phyloP scores from a whole-genome alignment of 2,797 vertebrate species.

The Malacoctenus gilli region DNA sequence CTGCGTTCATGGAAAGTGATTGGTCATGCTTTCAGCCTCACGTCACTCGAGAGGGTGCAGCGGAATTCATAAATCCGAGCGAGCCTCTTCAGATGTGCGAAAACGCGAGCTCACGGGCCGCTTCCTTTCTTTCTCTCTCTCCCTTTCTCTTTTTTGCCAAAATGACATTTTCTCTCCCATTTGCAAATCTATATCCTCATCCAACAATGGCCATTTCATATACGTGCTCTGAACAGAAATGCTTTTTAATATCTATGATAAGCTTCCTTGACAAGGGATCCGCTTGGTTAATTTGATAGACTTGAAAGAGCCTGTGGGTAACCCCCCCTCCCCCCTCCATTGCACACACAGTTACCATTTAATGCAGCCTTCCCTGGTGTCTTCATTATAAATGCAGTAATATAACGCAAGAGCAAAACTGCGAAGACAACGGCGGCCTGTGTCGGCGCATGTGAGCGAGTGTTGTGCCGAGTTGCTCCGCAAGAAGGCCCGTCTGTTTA shows the following conservation, averaged over 20 bases:
- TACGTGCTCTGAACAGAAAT: constrained; percentile 9
- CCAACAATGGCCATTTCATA: constrained; percentile 8
- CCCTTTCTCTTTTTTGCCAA: constrained; percentile 4
- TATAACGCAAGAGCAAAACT: constrained; percentile 50
- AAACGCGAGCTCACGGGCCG: not conserved
- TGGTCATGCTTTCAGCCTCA: not conserved
- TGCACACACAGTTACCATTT: constrained; percentile 20
- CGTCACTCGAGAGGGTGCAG: constrained; percentile 1
- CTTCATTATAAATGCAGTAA: constrained; percentile 52
- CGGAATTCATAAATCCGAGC: not conserved
- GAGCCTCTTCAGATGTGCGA: constrained; percentile 8
- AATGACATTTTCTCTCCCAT: constrained; percentile 23
- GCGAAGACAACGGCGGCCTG: constrained; percentile 17
- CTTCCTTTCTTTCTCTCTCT: not conserved
- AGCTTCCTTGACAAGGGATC: constrained; percentile 38
- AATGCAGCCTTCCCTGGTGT: constrained; percentile 35
- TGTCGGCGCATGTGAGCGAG: not conserved
- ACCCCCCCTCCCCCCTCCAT: constrained; percentile 29
- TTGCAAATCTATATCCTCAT: constrained; percentile 24
- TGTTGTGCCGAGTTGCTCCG: not conserved
- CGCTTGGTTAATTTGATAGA: constrained; percentile 48
- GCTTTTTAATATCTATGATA: constrained; percentile 36
- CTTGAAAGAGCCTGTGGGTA: constrained; percentile 26
- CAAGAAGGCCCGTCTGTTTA: constrained; percentile 22
- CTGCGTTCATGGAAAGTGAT: constrained; percentile 18